Percentiles rank a stretch among this genome's conserved stretches.
phyloP scores from a whole-genome alignment of 2,888 invertebrate species.

The Perdita meconis region DNA sequence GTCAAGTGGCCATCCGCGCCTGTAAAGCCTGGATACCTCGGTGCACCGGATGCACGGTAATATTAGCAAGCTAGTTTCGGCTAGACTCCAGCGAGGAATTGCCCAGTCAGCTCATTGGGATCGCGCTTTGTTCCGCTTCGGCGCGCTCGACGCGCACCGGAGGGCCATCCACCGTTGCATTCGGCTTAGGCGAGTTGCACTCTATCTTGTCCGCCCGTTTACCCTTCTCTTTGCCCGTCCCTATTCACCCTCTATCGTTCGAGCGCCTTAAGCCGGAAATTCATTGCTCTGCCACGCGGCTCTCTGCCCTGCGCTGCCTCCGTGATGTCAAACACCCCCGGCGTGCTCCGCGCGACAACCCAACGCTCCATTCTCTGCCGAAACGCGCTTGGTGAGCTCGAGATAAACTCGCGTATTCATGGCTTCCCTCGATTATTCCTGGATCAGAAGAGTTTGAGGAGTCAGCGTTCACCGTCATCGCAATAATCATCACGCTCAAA shows the following conservation, averaged over 20 bases:
- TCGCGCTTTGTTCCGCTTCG: conserved; percentile 73
- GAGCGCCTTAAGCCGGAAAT: conserved; percentile 39
- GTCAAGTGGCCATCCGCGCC: conserved; percentile 77
- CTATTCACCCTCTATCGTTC: conserved; percentile 38
- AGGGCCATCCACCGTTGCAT: conserved; percentile 56
- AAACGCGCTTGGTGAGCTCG: neutral
- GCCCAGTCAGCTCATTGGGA: conserved; percentile 78
- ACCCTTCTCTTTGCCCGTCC: conserved; percentile 25
- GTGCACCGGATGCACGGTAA: conserved; percentile 67
- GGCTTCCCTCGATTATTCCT: neutral
- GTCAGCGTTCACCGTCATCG: too few species aligned
- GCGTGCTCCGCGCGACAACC: neutral
- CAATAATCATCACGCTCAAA: too few species aligned
- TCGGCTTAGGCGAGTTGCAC: conserved; percentile 43
- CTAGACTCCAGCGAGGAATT: conserved; percentile 71
- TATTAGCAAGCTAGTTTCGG: conserved; percentile 76
- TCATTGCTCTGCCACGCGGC: conserved; percentile 49
- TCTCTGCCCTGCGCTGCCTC: conserved; percentile 8
- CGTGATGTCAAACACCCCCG: conserved; percentile 8
- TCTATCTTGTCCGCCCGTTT: conserved; percentile 47
- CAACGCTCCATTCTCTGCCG: neutral
- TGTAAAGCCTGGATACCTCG: conserved; percentile 58
- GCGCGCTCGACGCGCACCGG: conserved; percentile 48
- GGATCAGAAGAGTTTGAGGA: too few species aligned
- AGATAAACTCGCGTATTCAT: neutral